phyloP scores from a whole-genome alignment of 2,888 invertebrate genomes.

The Monopis laevigella region DNA sequence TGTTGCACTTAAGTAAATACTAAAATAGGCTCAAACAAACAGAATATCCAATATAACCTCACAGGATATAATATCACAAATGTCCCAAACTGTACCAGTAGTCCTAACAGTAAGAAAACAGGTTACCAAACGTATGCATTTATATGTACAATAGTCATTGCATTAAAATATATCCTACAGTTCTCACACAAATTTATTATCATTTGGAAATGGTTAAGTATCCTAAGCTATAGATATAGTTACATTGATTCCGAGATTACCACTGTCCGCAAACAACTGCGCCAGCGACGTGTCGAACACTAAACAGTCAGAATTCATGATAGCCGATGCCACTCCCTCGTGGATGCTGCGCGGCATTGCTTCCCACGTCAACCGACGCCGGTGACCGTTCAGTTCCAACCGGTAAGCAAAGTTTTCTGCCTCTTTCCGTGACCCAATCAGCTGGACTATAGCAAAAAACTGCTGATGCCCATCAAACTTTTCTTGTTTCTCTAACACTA shows the following conservation, averaged over 20 bases:
- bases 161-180: no score
- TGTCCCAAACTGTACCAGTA: no score
- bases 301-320: constrained; percentile 97
- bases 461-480: constrained; percentile 97
- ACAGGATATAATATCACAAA: no score
- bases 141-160: no score
- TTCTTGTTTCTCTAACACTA: constrained; percentile 98
- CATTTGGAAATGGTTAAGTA: neutral
- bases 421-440: constrained; percentile 98
- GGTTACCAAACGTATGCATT: no score
- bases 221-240: constrained; percentile 91
- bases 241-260: constrained; percentile 98
- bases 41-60: no score
- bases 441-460: constrained; percentile 98
- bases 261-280: constrained; percentile 98
- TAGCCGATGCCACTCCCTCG: constrained; percentile 97
- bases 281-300: constrained; percentile 99
- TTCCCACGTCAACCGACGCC: constrained; percentile 97
- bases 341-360: constrained; percentile 98
- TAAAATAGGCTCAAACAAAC: no score
- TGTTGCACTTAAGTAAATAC: no score
- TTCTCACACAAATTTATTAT: no score
- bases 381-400: constrained; percentile 94
- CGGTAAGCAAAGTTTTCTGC: constrained; percentile 99
- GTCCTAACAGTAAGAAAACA: no score